Conservation (phyloP, 1,140 invertebrate genomes). For the Bursaphelenchus mucronatus region DNA sequence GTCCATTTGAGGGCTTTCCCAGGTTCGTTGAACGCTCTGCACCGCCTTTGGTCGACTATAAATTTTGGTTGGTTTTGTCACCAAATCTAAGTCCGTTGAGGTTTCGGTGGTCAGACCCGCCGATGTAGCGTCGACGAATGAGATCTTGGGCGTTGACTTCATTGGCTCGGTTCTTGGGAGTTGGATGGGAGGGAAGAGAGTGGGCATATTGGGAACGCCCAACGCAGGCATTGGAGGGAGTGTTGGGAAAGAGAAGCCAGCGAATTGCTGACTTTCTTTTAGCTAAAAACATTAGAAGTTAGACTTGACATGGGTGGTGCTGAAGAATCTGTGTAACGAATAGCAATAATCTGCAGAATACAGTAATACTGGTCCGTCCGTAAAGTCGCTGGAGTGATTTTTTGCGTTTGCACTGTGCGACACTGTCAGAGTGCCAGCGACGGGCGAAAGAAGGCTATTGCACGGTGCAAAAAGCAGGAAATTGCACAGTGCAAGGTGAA, state of each 20-base stretch:
- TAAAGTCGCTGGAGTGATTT: slow-evolving; percentile 3
- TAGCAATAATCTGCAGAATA: neutral
- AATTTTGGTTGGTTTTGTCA: neutral
- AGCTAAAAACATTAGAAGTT: neutral
- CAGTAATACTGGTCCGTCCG: slow-evolving; percentile 2
- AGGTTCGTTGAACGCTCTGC: neutral
- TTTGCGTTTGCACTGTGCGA: slow-evolving; percentile 1
- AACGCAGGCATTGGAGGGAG: slow-evolving; percentile 11
- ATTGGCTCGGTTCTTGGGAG: neutral
- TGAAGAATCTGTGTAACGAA: neutral
- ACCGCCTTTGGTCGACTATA: neutral
- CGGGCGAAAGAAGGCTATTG: too few species aligned
- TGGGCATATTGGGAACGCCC: neutral
- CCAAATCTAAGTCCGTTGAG: neutral
- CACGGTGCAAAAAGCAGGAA: too few species aligned
- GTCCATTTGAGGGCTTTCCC: too few species aligned
- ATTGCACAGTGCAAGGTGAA: too few species aligned
- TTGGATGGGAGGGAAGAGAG: neutral
- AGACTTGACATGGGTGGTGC: neutral
- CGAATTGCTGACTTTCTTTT: slow-evolving; percentile 2
- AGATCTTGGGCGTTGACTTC: neutral
- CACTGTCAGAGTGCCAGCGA: too few species aligned
- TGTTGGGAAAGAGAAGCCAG: slow-evolving; percentile 4
- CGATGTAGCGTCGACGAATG: neutral
- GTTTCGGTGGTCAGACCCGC: neutral